Evolutionary conservation across 2,888 invertebrate species (phyloP), one percentile per base, ranked within the genome.

Genomic region (Apomyelois bistriatella): DNA sequence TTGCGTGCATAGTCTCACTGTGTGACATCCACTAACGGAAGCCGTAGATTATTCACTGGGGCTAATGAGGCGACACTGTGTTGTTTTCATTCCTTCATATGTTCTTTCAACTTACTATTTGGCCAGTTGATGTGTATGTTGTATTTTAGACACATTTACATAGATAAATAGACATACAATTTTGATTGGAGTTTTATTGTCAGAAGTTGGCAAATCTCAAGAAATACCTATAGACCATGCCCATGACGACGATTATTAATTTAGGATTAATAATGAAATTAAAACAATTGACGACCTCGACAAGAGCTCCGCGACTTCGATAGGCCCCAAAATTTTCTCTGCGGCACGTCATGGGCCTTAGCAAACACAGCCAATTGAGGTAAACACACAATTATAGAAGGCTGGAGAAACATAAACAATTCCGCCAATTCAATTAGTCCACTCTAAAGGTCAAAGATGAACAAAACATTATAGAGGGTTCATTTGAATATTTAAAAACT

Each of bases 241-340:
- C 65, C 70, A 67, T 54, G 65, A 58, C 59, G 64, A 59, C 58
- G 59, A 62, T 65, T 68, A 76, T 79, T 72, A 72, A 70, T 72
- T 68, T 64, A 64, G 68, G 74, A 73, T 73, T 68, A 68, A 61
- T 70, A 70, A 64, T 62, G 62, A 64, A 68, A 54, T 48, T 55
- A 41, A 52, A 74, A 74, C 66, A 74, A 70, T 72, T 73, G 64
- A 62, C 58, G 58, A 65, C 63, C 13, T 52, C 52, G 37, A 36
- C 17, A 13, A 60, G 58, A 65, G 61, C 57, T 62, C 57, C 60
- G 59, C 58, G 63, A 70, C 64, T 64, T 6, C 72, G 62, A 65
- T 79, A 85, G 82, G 75, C 84, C 76, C 71, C 57, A 54, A 75
- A 81, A 84, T 79, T 74, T 75, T 69, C 69, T 64, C 67, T 53